Base-by-base conservation (phyloP, 1,140 invertebrate species). In the Amphibalanus amphitrite region DNA sequence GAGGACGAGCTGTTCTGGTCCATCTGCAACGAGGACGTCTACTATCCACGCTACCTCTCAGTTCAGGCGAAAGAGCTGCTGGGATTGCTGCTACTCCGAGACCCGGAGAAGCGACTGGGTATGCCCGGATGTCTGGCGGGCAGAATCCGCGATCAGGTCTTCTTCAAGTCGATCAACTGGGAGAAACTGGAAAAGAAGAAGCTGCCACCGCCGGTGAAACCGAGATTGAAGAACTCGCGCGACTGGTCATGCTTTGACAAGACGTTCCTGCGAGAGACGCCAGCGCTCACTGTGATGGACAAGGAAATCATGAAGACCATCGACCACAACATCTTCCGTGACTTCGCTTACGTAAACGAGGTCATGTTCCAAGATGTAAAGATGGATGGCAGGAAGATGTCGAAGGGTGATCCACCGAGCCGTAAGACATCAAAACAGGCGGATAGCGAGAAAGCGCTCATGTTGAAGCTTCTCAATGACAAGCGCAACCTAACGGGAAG, bases 1-100 rank as follows among this genome's bases (percentile, higher is more conserved):
- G 97, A 99, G 80, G 96, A 99, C 78, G 96, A 99, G 81, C 84
- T 99, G 59, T 98, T 99, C 82, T 97, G 96, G 91, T 95, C 93
- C 73, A 98, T 99, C 76, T 94, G 95, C 77, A 95, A 99, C 80
- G 94, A 98, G 79, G 89, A 95, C 79, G 94, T 96, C 67, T 90
- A 93, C 76, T 96, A 94, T 82, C 97, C 97, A 38, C 87, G 91
- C 72, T 97, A 92, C 83, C 83, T 98, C 25, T 90, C 89, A 33
- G 84, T 88, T 77, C 92, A 97, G 76, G 88, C 94, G 8, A 89
- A 87, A 70, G 84, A 86, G 78, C 87, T 95, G 77, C 83, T 93
- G 23, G 84, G 83, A 71, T 82, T 86, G 92, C 84, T 99, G 71
- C 86, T 99, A 78, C 93, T 97, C 76, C 96, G 97, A 79, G 93